Conservation (phyloP, 2,888 invertebrate genomes). For the Onthophagus sagittarius region DNA sequence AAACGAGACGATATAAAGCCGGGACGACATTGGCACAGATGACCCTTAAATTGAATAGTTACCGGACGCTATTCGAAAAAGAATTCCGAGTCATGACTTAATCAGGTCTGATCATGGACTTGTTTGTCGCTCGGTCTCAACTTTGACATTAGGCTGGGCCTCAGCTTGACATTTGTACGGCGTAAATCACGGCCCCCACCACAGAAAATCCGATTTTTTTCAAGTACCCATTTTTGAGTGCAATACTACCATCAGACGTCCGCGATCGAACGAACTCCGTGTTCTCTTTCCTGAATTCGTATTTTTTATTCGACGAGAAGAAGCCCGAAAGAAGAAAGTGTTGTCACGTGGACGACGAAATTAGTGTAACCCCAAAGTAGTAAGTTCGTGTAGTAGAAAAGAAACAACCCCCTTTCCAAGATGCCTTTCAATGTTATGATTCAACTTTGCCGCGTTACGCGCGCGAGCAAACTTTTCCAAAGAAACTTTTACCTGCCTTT, state of each 20-base stretch:
- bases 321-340: not conserved
- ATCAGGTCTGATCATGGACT: not conserved
- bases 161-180: constrained; percentile 15
- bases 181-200: constrained; percentile 23
- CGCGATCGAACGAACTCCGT: constrained; percentile 26
- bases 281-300: constrained; percentile 11
- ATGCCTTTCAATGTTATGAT: constrained; percentile 49
- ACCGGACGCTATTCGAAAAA: not conserved
- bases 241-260: constrained; percentile 15
- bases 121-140: constrained; percentile 20
- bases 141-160: constrained; percentile 19
- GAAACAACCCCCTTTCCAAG: constrained; percentile 3
- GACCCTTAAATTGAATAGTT: not conserved
- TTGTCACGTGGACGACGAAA: not conserved
- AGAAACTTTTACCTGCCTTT: constrained; percentile 80
- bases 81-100: not conserved
- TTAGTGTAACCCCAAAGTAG: not conserved
- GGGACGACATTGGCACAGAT: not conserved
- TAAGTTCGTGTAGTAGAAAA: not conserved
- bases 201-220: constrained; percentile 13
- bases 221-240: not conserved
- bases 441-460: constrained; percentile 79
- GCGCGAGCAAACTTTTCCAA: constrained; percentile 73
- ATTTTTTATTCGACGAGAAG: not conserved
- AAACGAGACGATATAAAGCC: not conserved